Evolutionary conservation across 2,888 invertebrate genomes (phyloP).

Genomic region (Nomada fucata): DNA sequence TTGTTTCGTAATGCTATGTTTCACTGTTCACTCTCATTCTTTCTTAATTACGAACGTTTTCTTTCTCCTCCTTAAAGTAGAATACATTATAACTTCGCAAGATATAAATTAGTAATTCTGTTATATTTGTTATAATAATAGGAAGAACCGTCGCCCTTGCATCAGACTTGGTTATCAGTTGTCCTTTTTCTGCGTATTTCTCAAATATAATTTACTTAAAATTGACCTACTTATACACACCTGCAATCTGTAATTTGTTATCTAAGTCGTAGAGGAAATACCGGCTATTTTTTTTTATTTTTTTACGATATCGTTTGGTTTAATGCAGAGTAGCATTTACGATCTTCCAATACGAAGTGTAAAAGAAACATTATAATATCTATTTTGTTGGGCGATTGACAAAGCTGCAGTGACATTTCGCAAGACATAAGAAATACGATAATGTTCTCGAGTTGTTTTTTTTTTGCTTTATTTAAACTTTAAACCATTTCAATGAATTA

Average conservation of each 20-base stretch:
- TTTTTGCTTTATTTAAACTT: constrained; percentile 81
- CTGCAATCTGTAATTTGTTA: constrained; percentile 62
- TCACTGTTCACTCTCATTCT: constrained; percentile 51
- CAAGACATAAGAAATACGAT: constrained; percentile 75
- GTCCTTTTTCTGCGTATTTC: constrained; percentile 57
- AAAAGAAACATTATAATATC: constrained; percentile 53
- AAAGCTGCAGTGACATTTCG: constrained; percentile 66
- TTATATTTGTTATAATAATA: constrained; percentile 76
- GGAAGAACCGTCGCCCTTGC: constrained; percentile 76
- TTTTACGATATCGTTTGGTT: constrained; percentile 43
- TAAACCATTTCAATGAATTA: constrained; percentile 80
- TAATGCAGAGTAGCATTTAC: constrained; percentile 51
- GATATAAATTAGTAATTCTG: constrained; percentile 79
- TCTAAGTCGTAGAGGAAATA: constrained; percentile 62
- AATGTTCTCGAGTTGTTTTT: constrained; percentile 70
- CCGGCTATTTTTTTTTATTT: constrained; percentile 37
- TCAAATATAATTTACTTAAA: constrained; percentile 61
- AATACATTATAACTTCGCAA: constrained; percentile 74
- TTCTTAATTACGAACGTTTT: constrained; percentile 64
- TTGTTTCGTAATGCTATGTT: constrained; percentile 62
- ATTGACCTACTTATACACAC: constrained; percentile 67
- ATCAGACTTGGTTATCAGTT: constrained; percentile 76
- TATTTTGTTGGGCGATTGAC: constrained; percentile 66
- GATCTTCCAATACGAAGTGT: constrained; percentile 44
- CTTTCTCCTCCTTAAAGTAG: constrained; percentile 61